These are phyloP conservation scores for Porites rus DNA, from an alignment of 92 coral and sea anemone genomes.

Conservation along the genomic window DNA sequence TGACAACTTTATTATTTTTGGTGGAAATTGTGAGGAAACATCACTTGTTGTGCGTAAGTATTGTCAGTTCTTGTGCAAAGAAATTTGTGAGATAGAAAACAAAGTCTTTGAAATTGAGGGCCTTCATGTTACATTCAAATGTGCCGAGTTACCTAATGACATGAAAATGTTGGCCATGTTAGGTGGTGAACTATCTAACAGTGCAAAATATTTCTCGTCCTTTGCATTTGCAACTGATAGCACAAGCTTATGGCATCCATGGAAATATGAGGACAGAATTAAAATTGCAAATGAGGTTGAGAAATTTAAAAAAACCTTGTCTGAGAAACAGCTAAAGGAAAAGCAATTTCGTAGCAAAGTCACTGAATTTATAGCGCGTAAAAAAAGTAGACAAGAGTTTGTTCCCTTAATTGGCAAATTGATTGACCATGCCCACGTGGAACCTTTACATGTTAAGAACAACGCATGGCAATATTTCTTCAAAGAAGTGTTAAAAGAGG, in stretches of 20 bases:
- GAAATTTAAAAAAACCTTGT: slow-evolving; percentile 40
- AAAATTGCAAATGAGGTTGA: slow-evolving; percentile 40
- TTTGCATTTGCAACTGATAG: slow-evolving; percentile 36
- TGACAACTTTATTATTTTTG: slow-evolving; percentile 45
- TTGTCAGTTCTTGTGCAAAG: slow-evolving; percentile 25
- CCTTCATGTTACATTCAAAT: slow-evolving; percentile 37
- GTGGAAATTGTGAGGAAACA: slow-evolving; percentile 55
- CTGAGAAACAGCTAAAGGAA: slow-evolving; percentile 25
- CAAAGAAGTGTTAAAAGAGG: slow-evolving; percentile 48
- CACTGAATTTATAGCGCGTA: slow-evolving; percentile 39
- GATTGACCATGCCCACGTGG: slow-evolving; percentile 50
- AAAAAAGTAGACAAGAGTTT: slow-evolving; percentile 59
- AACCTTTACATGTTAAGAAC: slow-evolving; percentile 47
- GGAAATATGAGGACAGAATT: slow-evolving; percentile 45
- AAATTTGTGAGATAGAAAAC: slow-evolving; percentile 21
- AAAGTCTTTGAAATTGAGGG: slow-evolving; percentile 65
- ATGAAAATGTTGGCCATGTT: slow-evolving; percentile 27
- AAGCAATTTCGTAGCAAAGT: slow-evolving; percentile 37
- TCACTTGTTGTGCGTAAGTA: slow-evolving; percentile 34
- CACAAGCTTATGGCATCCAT: slow-evolving; percentile 25
- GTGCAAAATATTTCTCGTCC: slow-evolving; percentile 39
- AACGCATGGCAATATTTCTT: slow-evolving; percentile 55
- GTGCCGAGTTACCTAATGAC: slow-evolving; percentile 37
- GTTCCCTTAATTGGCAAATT: slow-evolving; percentile 40
- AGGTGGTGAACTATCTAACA: no score